phyloP scores from a whole-genome alignment of 2,113 vertebrate species.

The Ursus arctos region DNA sequence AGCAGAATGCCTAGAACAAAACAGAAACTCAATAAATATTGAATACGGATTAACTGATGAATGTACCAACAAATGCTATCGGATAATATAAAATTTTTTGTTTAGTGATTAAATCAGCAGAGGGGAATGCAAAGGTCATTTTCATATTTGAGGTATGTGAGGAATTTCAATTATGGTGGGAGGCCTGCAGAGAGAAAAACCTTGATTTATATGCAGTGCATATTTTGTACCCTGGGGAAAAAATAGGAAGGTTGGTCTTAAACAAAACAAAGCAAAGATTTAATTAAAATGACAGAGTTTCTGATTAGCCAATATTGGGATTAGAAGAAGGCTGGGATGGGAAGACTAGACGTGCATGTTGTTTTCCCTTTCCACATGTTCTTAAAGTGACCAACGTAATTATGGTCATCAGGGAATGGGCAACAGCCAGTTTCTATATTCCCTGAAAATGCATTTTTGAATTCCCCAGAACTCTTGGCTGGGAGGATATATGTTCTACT shows the following conservation, averaged over 20 bases:
- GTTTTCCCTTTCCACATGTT: neutral
- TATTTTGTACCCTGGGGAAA: neutral
- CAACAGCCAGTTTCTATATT: neutral
- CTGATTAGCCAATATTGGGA: neutral
- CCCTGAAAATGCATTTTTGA: neutral
- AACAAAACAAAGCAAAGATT: slow-evolving; percentile 33
- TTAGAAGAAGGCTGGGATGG: neutral
- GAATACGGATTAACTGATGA: neutral
- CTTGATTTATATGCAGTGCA: slow-evolving; percentile 35
- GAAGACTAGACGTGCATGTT: neutral
- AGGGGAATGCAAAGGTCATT: neutral
- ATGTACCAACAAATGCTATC: neutral
- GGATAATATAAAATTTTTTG: neutral
- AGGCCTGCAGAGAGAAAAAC: neutral
- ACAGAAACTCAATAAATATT: slow-evolving; percentile 15
- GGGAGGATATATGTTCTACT: neutral
- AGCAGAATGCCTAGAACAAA: neutral
- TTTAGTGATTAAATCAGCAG: slow-evolving; percentile 38
- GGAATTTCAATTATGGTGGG: slow-evolving; percentile 56
- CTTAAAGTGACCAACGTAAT: neutral
- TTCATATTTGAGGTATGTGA: slow-evolving; percentile 36
- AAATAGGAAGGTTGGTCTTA: neutral
- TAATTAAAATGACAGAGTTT: slow-evolving; percentile 45
- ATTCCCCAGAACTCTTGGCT: neutral
- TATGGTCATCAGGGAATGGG: neutral